Base-by-base conservation (phyloP, 2,888 invertebrate species). In the Erebia palarica region DNA sequence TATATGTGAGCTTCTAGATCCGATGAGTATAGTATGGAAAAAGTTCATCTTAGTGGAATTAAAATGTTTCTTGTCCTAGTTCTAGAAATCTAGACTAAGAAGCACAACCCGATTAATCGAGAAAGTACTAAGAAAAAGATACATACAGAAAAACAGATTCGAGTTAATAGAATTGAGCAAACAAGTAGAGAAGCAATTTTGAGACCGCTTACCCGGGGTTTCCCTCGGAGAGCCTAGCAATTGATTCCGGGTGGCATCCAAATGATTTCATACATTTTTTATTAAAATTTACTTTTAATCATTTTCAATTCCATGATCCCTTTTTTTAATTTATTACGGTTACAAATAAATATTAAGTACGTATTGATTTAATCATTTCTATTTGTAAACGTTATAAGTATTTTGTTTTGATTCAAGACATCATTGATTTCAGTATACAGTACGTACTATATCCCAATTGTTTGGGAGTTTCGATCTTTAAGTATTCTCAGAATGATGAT, bases 101-200 rank as follows among this genome's bases (percentile, higher is more conserved):
- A 49, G 36, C 7, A 36, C 44, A 44, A 3, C 44, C 10, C 11
- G 3, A 11, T 44, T 44, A 44, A 44, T 11, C 44, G 11, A 44
- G 10, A 44, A 11, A 11, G 44, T 44, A 11, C 44, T 14, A 7
- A 16, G 16, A 53, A 53, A 53, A 53, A 53, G n/a, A n/a, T 51
- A 51, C 5, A 21, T 58, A 21, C 5, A 21, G 27, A 51, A 51
- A 53, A 64, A 51, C 27, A 51, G 10, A 27, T 51, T 51, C 51
- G 51, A 16, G 49, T 7, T n/a, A n/a, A n/a, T 21, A 64, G 64
- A 64, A 27, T 53, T 51, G 11, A 16, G 18, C 18, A 44, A 42
- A n/a, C 27, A 8, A 63, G 63, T 49, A 49, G 13, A 14, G 13
- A 63, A 63, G 63, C 63, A 49, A 21, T 63, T 64, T 51, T 51